Conservation (phyloP, 2,888 invertebrate genomes). For the Sinopyrophorus schimmeli region DNA sequence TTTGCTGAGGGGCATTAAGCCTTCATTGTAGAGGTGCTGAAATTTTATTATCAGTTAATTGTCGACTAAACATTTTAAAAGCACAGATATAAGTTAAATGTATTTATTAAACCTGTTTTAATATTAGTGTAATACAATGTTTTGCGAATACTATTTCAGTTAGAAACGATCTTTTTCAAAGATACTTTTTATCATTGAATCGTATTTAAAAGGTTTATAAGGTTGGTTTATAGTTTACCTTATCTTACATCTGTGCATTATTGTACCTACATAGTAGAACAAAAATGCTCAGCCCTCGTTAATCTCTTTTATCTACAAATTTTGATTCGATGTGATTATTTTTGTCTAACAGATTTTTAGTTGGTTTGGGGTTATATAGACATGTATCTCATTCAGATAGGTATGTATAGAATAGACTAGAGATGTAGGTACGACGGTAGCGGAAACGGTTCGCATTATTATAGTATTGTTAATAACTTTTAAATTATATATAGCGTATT, state of each 20-base stretch:
- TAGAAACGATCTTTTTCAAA: no score
- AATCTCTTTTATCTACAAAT: conserved; percentile 31
- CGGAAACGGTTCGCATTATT: conserved; percentile 14
- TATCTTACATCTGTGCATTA: no score
- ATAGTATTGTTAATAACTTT: conserved; percentile 29
- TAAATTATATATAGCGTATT: conserved; percentile 28
- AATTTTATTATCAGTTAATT: conserved; percentile 16
- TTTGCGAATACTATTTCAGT: no score
- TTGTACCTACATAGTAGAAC: no score
- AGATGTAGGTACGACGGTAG: conserved; percentile 20
- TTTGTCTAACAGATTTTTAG: conserved; percentile 39
- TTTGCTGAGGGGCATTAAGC: conserved; percentile 51
- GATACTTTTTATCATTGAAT: no score
- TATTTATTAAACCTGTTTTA: no score
- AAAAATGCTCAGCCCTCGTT: conserved; percentile 41
- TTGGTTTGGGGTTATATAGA: conserved; percentile 49
- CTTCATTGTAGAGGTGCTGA: conserved; percentile 46
- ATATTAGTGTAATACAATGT: no score
- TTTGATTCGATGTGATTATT: conserved; percentile 45
- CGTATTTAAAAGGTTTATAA: no score
- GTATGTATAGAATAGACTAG: conserved; percentile 28
- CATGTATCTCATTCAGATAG: conserved; percentile 41
- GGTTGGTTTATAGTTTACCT: no score
- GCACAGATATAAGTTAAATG: conserved; percentile 15
- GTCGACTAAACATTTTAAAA: conserved; percentile 2